Percentiles rank a stretch among this genome's conserved stretches.
Conservation (phyloP, 2,113 vertebrate species). For the Vimba vimba region DNA sequence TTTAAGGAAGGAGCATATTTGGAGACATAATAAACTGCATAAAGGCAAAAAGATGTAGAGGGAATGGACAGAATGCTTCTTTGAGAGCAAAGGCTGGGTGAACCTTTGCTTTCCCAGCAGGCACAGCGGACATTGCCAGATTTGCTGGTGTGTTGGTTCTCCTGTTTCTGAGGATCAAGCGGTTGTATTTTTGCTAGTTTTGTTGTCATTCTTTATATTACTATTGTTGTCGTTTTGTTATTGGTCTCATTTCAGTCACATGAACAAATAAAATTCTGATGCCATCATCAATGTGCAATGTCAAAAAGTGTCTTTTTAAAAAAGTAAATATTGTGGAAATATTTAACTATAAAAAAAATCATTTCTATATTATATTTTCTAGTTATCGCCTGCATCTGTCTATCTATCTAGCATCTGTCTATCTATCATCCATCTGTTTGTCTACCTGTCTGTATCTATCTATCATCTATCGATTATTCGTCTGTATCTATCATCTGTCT, state of each 20-base stretch:
- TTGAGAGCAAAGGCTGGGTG: neutral
- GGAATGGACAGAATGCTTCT: neutral
- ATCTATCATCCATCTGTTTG: no score
- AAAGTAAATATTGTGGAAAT: no score
- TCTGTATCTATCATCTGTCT: no score
- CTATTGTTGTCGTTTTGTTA: neutral
- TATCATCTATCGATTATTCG: no score
- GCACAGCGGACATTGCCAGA: neutral
- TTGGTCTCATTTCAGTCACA: neutral
- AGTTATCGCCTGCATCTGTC: no score
- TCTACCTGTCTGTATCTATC: no score
- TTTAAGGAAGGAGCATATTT: conserved; percentile 86
- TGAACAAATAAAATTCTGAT: neutral
- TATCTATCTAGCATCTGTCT: no score
- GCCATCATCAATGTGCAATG: neutral
- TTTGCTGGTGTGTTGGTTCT: neutral
- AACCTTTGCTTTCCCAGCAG: neutral
- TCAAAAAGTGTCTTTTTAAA: neutral
- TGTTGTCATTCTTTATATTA: neutral
- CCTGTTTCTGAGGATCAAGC: neutral
- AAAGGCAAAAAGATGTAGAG: conserved; percentile 80
- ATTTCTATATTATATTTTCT: no score
- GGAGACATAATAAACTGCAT: conserved; percentile 81
- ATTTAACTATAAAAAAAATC: no score
- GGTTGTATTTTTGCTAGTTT: neutral